These are phyloP conservation scores for Trissolcus japonicus DNA, from an alignment of 2,888 invertebrate species.

Conservation along the genomic window DNA sequence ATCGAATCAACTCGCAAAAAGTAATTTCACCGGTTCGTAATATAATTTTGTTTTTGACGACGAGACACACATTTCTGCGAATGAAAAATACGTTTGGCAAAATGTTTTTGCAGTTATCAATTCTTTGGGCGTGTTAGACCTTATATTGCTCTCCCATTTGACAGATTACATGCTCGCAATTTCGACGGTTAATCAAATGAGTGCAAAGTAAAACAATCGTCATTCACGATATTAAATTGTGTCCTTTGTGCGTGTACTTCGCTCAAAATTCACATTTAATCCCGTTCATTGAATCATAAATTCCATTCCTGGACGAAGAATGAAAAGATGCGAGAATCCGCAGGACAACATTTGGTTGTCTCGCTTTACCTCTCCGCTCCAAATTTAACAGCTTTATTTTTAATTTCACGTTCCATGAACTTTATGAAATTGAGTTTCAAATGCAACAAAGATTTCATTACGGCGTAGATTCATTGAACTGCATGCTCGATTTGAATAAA, in stretches of 20 bases:
- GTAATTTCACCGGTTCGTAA: slow-evolving; percentile 4
- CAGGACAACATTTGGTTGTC: slow-evolving; percentile 11
- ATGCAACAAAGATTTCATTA: slow-evolving; percentile 2
- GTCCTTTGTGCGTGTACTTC: slow-evolving; percentile 25
- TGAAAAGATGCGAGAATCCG: slow-evolving; percentile 20
- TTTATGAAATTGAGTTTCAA: not conserved
- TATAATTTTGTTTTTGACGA: not conserved
- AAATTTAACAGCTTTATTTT: slow-evolving; percentile 8
- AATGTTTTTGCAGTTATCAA: no score
- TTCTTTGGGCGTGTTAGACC: no score
- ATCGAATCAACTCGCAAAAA: no score
- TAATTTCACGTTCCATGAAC: slow-evolving; percentile 6
- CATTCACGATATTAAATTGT: slow-evolving; percentile 44
- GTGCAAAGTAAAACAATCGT: slow-evolving; percentile 42
- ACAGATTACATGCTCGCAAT: slow-evolving; percentile 2
- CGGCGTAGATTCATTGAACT: not conserved
- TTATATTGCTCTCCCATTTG: not conserved
- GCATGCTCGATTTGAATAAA: not conserved
- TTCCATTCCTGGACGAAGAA: slow-evolving; percentile 30
- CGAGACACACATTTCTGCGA: not conserved
- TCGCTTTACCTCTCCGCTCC: slow-evolving; percentile 11
- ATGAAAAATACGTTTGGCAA: no score
- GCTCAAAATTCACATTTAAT: slow-evolving; percentile 37
- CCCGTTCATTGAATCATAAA: slow-evolving; percentile 47
- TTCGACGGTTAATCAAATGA: slow-evolving; percentile 48